Base-by-base conservation (phyloP, 2,888 invertebrate genomes). In the Pimpla rufipes region DNA sequence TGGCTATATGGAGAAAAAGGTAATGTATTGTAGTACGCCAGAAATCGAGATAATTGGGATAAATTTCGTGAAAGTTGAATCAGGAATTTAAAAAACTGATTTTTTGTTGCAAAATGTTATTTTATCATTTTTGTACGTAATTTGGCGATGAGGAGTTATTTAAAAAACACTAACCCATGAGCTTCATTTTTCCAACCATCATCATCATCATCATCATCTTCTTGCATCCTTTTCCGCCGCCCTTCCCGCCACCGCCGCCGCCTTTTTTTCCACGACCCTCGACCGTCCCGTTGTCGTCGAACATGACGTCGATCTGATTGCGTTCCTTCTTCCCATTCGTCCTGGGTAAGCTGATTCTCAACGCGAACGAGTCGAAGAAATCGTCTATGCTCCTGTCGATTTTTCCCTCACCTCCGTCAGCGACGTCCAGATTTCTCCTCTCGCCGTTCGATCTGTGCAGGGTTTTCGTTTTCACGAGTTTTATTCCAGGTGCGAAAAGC, bases 141-240 rank as follows among this genome's bases (percentile, higher is more conserved):
- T n/a, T n/a, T n/a, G n/a, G n/a, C n/a, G n/a, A n/a, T n/a, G n/a
- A n/a, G n/a, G n/a, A n/a, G n/a, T n/a, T n/a, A 10, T 55, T 55
- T 23, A n/a, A 66, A 23, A 13, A 71, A 21, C 16, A 71, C 57
- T 88, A 91, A 91, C 95, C 95, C 94, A 95, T 94, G 93, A 95
- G 94, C 55, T 95, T 93, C 90, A 95, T 95, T 94, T 95, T 95
- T 88, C 95, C 94, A 94, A 95, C 95, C 84, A 94, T 94, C 93
- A 95, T 93, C 94, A 95, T 95, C 8, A 94, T 94, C 95, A 95
- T 95, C 95, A 95, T 95, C 95, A 95, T 95, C 93, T 95, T 95
- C 83, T 95, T 95, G 90, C 95, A 95, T 89, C 29, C 29, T 5
- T 93, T 93, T 1, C 91, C 92, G 1, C 92, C 91, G 1, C 87